phyloP scores from a whole-genome alignment of 2,888 invertebrate species.

The Therioaphis trifolii region DNA sequence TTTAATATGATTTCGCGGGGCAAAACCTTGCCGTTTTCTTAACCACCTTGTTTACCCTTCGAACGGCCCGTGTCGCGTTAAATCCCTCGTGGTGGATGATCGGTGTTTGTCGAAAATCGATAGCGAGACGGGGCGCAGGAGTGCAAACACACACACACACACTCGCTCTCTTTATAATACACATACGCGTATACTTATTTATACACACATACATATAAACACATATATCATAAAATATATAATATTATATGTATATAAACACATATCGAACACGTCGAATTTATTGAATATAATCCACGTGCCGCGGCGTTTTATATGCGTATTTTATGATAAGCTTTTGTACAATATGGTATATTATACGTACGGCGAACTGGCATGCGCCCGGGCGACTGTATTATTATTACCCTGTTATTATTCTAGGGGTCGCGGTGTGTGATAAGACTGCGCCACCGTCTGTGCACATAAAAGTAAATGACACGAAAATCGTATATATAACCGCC shows the following conservation, averaged over 20 bases:
- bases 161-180: too few relatives aligned
- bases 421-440: slow-evolving; percentile 57
- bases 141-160: too few relatives aligned
- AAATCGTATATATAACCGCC: slow-evolving; percentile 35
- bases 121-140: background rate
- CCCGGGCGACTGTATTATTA: slow-evolving; percentile 51
- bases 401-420: slow-evolving; percentile 61
- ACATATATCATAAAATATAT: background rate
- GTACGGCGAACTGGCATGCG: background rate
- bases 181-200: background rate
- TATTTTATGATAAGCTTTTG: slow-evolving; percentile 55
- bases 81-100: background rate
- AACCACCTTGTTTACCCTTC: slow-evolving; percentile 6
- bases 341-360: slow-evolving; percentile 13
- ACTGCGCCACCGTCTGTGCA: slow-evolving; percentile 7
- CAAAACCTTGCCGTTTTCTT: slow-evolving; percentile 48
- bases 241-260: slow-evolving; percentile 2
- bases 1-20: slow-evolving; percentile 52
- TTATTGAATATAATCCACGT: slow-evolving; percentile 61
- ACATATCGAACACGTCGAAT: slow-evolving; percentile 39
- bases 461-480: slow-evolving; percentile 63
- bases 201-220: background rate
- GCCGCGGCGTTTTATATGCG: slow-evolving; percentile 39
- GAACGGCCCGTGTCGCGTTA: background rate
- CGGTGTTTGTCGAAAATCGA: slow-evolving; percentile 38